These are phyloP conservation scores for Haemorhous mexicanus DNA, from an alignment of 2,113 vertebrate genomes.

Conservation along the genomic window DNA sequence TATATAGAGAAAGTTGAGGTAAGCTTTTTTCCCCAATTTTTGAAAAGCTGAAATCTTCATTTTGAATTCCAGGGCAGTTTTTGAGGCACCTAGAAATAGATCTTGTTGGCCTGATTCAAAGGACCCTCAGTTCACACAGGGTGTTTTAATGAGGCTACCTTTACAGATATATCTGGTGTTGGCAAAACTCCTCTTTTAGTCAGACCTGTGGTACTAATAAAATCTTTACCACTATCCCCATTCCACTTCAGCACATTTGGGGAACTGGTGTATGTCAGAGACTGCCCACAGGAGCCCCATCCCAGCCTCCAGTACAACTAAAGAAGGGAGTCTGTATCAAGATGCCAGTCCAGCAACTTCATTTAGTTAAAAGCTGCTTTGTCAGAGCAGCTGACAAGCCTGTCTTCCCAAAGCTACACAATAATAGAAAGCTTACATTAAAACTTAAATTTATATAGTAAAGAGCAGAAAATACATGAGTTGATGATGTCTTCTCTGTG, in stretches of 20 bases:
- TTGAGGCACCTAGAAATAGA: neutral
- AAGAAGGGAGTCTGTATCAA: neutral
- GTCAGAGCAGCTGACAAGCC: neutral
- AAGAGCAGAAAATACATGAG: neutral
- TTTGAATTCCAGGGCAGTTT: neutral
- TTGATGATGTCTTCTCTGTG: neutral
- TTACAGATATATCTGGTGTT: neutral
- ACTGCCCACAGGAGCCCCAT: neutral
- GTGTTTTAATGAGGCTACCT: neutral
- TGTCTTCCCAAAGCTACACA: neutral
- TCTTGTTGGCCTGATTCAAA: neutral
- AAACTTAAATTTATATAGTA: neutral
- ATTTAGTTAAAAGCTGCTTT: neutral
- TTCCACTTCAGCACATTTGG: neutral
- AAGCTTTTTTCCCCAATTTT: neutral
- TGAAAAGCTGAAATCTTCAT: neutral
- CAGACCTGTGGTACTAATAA: neutral
- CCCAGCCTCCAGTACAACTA: neutral
- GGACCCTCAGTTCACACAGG: neutral
- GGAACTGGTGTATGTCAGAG: neutral
- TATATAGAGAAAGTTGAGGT: neutral
- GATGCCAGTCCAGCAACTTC: neutral
- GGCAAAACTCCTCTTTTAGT: neutral
- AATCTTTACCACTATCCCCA: neutral
- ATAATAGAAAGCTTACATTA: neutral